These are phyloP conservation scores for Rhagonycha fulva DNA, from an alignment of 2,888 invertebrate species.

Conservation along the genomic window DNA sequence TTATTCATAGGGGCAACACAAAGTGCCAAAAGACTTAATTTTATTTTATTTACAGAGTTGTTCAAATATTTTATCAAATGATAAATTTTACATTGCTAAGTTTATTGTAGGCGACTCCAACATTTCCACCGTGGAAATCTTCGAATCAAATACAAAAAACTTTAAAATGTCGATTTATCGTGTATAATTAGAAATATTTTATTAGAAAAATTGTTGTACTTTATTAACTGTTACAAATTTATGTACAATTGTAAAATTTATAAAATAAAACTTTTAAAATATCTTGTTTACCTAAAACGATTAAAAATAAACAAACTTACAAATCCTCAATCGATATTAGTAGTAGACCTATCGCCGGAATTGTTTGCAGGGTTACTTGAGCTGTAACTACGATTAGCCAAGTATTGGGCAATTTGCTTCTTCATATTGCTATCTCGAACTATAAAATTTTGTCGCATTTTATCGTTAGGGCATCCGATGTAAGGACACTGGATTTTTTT, in stretches of 20 bases:
- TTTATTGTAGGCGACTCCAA: neutral
- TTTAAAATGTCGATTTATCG: neutral
- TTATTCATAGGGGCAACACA: neutral
- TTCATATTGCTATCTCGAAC: constrained; percentile 21
- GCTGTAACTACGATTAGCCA: neutral
- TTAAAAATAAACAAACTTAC: neutral
- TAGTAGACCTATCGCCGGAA: neutral
- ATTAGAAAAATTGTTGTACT: neutral
- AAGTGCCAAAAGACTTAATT: constrained; percentile 8
- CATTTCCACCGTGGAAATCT: neutral
- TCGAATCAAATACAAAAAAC: neutral
- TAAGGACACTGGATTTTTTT: constrained; percentile 16
- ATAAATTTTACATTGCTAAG: neutral
- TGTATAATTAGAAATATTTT: neutral
- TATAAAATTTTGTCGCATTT: constrained; percentile 3
- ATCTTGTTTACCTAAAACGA: neutral
- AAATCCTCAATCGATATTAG: neutral
- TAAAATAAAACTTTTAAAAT: neutral
- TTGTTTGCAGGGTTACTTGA: neutral
- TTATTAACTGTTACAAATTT: neutral
- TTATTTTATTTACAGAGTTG: neutral
- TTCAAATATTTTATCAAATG: constrained; percentile 5
- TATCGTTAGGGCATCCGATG: constrained; percentile 23
- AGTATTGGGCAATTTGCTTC: constrained; percentile 23
- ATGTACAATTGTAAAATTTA: neutral